Evolutionary conservation across 2,888 invertebrate species (phyloP).

Genomic region (Troides oblongomaculatus): DNA sequence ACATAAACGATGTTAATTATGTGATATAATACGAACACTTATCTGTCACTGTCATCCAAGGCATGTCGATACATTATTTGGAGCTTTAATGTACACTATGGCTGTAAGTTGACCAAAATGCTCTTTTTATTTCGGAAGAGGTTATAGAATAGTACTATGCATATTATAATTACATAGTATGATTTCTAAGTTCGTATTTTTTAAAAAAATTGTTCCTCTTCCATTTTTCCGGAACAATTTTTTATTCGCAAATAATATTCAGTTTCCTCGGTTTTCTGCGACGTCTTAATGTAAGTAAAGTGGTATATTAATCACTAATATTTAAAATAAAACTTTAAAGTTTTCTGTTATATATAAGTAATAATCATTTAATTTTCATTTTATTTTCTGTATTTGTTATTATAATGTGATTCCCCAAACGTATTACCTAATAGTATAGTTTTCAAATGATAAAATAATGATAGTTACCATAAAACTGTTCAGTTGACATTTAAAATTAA

Average conservation of each 20-base stretch:
- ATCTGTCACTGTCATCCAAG: not conserved
- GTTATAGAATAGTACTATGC: constrained; percentile 14
- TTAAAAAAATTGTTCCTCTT: not conserved
- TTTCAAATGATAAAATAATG: constrained; percentile 3
- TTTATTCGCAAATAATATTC: not conserved
- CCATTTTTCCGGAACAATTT: not conserved
- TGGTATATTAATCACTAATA: not conserved
- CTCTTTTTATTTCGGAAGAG: constrained; percentile 10
- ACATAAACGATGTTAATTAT: not conserved
- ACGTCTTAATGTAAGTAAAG: not conserved
- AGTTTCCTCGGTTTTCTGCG: constrained; percentile 2
- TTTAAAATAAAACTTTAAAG: not conserved
- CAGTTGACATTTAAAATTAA: not conserved
- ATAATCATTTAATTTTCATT: not conserved
- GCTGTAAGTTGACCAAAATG: constrained; percentile 11
- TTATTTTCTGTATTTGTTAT: not conserved
- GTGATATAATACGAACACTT: not conserved
- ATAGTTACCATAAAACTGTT: not conserved
- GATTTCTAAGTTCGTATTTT: constrained; percentile 4
- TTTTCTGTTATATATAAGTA: not conserved
- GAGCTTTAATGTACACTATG: constrained; percentile 1
- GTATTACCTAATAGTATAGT: constrained; percentile 16
- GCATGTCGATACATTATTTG: not conserved
- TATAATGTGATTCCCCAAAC: not conserved
- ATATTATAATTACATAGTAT: constrained; percentile 5